Evolutionary conservation across 1,140 invertebrate species (phyloP).

Genomic region (Drosophila tsacasi): DNA sequence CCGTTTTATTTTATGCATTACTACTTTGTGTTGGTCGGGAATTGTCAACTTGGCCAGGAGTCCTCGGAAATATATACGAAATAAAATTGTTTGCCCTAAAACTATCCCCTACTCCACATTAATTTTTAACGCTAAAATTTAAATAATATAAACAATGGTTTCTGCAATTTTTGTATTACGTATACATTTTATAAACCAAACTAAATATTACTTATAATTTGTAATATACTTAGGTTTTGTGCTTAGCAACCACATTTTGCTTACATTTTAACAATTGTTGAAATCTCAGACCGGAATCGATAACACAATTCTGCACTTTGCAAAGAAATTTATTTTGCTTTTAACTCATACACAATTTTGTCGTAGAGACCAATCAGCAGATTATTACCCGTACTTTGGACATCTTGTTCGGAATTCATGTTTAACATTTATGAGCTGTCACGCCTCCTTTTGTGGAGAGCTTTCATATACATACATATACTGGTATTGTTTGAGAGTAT

Average conservation of each 20-base stretch:
- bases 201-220: no score
- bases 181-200: no score
- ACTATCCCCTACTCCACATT: no score
- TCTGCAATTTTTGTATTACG: no score
- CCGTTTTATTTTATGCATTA: constrained; percentile 11
- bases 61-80: background rate
- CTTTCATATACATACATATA: background rate
- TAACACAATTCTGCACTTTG: constrained; percentile 26
- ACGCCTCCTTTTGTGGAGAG: constrained; percentile 24
- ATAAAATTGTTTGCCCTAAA: background rate
- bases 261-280: background rate
- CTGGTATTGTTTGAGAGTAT: constrained; percentile 1
- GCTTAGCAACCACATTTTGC: no score
- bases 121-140: no score
- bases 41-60: background rate
- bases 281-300: constrained; percentile 1
- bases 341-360: background rate
- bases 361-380: background rate
- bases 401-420: constrained; percentile 22
- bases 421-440: constrained; percentile 57
- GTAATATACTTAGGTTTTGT: no score
- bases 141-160: no score
- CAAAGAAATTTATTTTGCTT: constrained; percentile 3
- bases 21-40: background rate
- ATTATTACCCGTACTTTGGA: constrained; percentile 14